Percentiles rank a stretch among this genome's conserved stretches.
Conservation (phyloP, 2,888 invertebrate species). For the Ephialtes manifestator region DNA sequence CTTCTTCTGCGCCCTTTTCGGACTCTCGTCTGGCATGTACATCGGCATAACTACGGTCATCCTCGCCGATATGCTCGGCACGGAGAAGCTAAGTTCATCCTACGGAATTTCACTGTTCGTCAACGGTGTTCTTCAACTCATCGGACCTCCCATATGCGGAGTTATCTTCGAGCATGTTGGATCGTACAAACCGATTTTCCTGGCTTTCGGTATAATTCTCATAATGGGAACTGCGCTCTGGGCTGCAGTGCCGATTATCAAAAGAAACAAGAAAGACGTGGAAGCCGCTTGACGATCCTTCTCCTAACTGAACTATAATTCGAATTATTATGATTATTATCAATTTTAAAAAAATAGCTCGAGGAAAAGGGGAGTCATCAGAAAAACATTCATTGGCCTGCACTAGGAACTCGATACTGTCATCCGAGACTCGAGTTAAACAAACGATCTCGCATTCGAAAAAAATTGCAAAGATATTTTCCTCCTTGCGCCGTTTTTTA, state of each 20-base stretch:
- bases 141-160: constrained; percentile 94
- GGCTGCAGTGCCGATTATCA: constrained; percentile 91
- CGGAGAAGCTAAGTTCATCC: constrained; percentile 93
- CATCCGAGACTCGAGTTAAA: constrained; percentile 3
- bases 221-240: constrained; percentile 92
- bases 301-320: neutral
- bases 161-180: constrained; percentile 89
- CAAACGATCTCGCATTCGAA: constrained; percentile 8
- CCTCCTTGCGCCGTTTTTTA: neutral
- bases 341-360: constrained; percentile 18
- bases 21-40: constrained; percentile 94
- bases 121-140: constrained; percentile 93
- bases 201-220: constrained; percentile 91
- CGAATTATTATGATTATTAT: constrained; percentile 39
- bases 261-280: constrained; percentile 83
- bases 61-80: constrained; percentile 94
- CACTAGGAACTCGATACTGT: neutral
- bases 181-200: constrained; percentile 91
- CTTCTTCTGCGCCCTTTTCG: constrained; percentile 92
- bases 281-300: constrained; percentile 75
- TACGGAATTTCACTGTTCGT: constrained; percentile 95
- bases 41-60: constrained; percentile 96
- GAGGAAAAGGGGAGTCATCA: constrained; percentile 1
- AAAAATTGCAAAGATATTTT: constrained; percentile 9
- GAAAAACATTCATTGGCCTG: neutral